Evolutionary conservation across 2,797 vertebrate species (phyloP).

Genomic region (Oreochromis grahami): DNA sequence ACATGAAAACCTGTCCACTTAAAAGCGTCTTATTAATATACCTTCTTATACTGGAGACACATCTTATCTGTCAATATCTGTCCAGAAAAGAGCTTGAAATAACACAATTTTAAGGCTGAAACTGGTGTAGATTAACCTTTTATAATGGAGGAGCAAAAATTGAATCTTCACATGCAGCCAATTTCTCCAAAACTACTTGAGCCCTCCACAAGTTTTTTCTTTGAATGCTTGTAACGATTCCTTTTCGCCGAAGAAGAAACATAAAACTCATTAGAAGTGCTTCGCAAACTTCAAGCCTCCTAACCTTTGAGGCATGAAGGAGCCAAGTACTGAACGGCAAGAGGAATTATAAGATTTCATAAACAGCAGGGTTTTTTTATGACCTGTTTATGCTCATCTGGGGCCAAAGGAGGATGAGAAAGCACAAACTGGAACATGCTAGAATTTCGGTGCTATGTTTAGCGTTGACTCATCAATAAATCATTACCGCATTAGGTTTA

Average conservation of each 20-base stretch:
- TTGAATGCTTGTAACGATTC: fast-evolving
- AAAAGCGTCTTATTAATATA: not conserved
- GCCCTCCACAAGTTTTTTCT: not conserved
- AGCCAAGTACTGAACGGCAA: not conserved
- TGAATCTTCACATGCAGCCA: not conserved
- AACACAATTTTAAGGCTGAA: not conserved
- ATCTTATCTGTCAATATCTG: not conserved
- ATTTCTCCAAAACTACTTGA: not conserved
- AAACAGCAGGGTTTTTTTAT: not conserved
- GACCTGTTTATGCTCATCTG: not conserved
- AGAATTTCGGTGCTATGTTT: constrained; percentile 23
- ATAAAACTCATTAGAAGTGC: not conserved
- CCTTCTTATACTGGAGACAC: not conserved
- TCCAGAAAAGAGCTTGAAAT: not conserved
- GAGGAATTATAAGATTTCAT: not conserved
- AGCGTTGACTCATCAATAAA: constrained; percentile 16
- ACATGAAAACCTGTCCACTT: not conserved
- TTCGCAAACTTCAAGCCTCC: not conserved
- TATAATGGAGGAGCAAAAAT: not conserved
- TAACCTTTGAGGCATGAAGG: not conserved
- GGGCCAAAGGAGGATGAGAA: not conserved
- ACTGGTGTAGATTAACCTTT: not conserved
- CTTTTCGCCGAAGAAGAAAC: fast-evolving
- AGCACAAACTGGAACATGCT: not conserved
- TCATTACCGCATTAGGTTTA: constrained; percentile 16